phyloP scores from a whole-genome alignment of 2,113 vertebrate species.

The Chrysochloris asiatica region DNA sequence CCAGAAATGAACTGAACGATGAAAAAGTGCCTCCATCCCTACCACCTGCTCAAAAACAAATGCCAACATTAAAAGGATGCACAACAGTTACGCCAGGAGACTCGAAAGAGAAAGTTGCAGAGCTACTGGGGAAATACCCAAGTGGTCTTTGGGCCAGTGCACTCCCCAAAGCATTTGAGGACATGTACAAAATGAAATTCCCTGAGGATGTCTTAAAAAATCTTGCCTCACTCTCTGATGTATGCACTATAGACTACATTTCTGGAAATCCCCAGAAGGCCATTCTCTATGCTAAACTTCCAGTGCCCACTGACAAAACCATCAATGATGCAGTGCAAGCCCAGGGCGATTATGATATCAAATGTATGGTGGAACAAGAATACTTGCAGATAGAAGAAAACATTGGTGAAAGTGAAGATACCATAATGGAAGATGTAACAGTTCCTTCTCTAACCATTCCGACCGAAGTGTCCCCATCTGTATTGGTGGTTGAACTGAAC shows the following conservation, averaged over 20 bases:
- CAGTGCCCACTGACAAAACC: conserved; percentile 73
- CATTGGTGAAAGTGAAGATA: conserved; percentile 55
- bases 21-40: conserved; percentile 73
- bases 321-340: conserved; percentile 77
- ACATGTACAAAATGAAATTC: conserved; percentile 89
- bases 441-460: conserved; percentile 88
- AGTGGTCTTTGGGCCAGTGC: conserved; percentile 93
- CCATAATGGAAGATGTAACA: conserved; percentile 66
- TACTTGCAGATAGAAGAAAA: conserved; percentile 71
- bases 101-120: conserved; percentile 86
- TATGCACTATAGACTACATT: conserved; percentile 90
- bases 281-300: conserved; percentile 90
- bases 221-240: conserved; percentile 87
- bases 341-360: conserved; percentile 48
- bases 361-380: conserved; percentile 76
- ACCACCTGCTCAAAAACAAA: conserved; percentile 70
- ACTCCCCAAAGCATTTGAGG: conserved; percentile 92
- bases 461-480: conserved; percentile 87
- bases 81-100: conserved; percentile 73
- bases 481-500: conserved; percentile 90
- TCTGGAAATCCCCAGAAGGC: conserved; percentile 88
- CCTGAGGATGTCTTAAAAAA: conserved; percentile 88
- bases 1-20: conserved; percentile 67
- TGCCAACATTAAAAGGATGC: conserved; percentile 47
- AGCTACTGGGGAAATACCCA: conserved; percentile 90